Evolutionary conservation across 2,113 vertebrate species (phyloP), one percentile per base, ranked within the genome.

Genomic region (Sitta europaea): DNA sequence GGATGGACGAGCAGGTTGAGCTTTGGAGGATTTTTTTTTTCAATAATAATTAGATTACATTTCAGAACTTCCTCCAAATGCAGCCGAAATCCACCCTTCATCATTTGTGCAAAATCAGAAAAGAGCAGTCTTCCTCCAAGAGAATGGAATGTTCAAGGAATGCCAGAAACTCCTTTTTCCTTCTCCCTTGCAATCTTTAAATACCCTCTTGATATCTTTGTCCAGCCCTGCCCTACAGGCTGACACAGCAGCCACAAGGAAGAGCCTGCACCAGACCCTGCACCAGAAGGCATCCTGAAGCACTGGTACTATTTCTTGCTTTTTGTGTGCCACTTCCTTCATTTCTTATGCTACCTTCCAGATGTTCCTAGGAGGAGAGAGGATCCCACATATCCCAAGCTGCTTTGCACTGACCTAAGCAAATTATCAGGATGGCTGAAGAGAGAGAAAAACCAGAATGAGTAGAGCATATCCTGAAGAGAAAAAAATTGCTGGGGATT

Each of bases 361-460:
- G 36, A 45, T 2, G 2, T 57, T 29, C 24, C 59, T 28, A 29
- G 73, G 43, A 80, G 75, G 14, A 92, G 33, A 86, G 40, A 72
- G 50, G 27, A 35, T 88, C 50, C 25, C 77, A 58, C 76, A 50
- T 58, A 54, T 13, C 68, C 70, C 35, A 78, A 17, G 22, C 16
- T 0, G 1, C 84, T 57, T n/a, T 0, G 0, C n/a, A 22, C 28
- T n/a, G 66, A 88, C 3, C 1, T 48, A 83, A 51, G 42, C 27
- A 80, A 76, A 25, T 73, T 43, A 74, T 73, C 62, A 73, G 66
- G 62, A 33, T 8, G 63, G 47, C 25, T 79, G 29, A 83, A 51
- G 38, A 81, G 45, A 62, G 29, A 62, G 38, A 86, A 50, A 20
- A 73, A 35, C 22, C 33, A 86, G 71, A 77, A 73, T 33, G 50